These are phyloP conservation scores for Turdus rufiventris DNA, from an alignment of 2,113 vertebrate genomes.

Conservation along the genomic window DNA sequence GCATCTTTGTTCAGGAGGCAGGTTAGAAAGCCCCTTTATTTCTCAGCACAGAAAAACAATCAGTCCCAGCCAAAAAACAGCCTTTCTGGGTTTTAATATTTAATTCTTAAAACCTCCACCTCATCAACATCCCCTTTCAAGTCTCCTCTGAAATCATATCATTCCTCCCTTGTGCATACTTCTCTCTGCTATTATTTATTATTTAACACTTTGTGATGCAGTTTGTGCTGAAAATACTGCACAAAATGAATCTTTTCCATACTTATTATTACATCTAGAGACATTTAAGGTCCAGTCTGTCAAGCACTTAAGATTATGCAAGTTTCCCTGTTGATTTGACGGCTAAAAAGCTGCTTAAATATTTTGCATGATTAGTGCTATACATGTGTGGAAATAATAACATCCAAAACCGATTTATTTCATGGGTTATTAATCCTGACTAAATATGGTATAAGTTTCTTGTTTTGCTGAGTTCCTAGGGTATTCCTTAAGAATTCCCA, in stretches of 20 bases:
- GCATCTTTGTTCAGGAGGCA: not conserved
- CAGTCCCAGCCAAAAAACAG: not conserved
- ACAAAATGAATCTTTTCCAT: not conserved
- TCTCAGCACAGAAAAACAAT: slow-evolving; percentile 15
- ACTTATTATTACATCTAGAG: not conserved
- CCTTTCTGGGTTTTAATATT: slow-evolving; percentile 41
- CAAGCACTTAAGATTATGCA: not conserved
- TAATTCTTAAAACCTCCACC: slow-evolving; percentile 56
- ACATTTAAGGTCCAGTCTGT: not conserved
- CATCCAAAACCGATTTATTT: not conserved
- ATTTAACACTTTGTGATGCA: slow-evolving; percentile 60
- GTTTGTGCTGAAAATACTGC: slow-evolving; percentile 28
- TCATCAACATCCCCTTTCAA: slow-evolving; percentile 46
- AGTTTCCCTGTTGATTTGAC: not conserved
- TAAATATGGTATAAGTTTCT: not conserved
- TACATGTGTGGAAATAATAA: not conserved
- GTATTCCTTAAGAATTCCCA: not conserved
- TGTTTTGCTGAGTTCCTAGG: not conserved
- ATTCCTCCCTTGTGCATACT: slow-evolving; percentile 28
- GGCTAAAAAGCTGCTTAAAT: slow-evolving; percentile 26
- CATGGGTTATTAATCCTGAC: not conserved
- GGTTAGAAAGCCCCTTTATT: not conserved
- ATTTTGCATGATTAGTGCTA: slow-evolving; percentile 8
- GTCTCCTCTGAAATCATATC: slow-evolving; percentile 42
- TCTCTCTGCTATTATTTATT: slow-evolving; percentile 51